These are phyloP conservation scores for Pocillopora meandrina DNA, from an alignment of 92 coral and sea anemone species.

Conservation along the genomic window DNA sequence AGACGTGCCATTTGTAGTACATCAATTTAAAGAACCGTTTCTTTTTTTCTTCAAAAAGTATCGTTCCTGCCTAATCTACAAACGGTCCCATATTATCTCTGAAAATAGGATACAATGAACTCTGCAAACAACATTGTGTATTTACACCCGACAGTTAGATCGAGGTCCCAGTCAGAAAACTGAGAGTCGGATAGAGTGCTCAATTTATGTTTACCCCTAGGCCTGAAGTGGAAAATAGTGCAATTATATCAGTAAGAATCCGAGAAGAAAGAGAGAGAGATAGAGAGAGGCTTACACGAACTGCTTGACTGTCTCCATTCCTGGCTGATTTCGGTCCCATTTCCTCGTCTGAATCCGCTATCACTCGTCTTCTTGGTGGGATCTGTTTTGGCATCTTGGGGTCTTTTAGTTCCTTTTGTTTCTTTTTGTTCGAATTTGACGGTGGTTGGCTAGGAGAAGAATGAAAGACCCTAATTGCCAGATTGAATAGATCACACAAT, in stretches of 20 bases:
- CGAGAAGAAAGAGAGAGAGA: conserved; percentile 5
- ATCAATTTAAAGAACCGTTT: neutral
- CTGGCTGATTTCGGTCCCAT: conserved; percentile 38
- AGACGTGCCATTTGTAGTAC: too few species aligned
- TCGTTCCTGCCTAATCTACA: neutral
- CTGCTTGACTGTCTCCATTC: conserved; percentile 34
- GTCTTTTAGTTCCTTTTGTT: conserved; percentile 10
- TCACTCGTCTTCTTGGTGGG: conserved; percentile 43
- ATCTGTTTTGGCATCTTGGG: conserved; percentile 42
- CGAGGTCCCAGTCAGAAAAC: too few species aligned
- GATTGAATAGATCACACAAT: too few species aligned
- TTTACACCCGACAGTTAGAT: too few species aligned
- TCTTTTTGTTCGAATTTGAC: conserved; percentile 26
- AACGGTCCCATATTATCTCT: too few species aligned
- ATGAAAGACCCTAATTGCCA: neutral
- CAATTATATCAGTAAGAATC: neutral
- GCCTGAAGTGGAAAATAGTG: too few species aligned
- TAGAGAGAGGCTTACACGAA: conserved; percentile 22
- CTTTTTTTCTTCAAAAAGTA: neutral
- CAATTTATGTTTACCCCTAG: too few species aligned
- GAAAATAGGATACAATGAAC: too few species aligned
- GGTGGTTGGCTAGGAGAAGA: conserved; percentile 29
- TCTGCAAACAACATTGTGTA: too few species aligned
- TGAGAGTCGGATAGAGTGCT: too few species aligned
- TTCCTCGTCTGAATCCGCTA: conserved; percentile 45